Conservation (phyloP, 2,113 vertebrate species). For the Bujurquina vittata region DNA sequence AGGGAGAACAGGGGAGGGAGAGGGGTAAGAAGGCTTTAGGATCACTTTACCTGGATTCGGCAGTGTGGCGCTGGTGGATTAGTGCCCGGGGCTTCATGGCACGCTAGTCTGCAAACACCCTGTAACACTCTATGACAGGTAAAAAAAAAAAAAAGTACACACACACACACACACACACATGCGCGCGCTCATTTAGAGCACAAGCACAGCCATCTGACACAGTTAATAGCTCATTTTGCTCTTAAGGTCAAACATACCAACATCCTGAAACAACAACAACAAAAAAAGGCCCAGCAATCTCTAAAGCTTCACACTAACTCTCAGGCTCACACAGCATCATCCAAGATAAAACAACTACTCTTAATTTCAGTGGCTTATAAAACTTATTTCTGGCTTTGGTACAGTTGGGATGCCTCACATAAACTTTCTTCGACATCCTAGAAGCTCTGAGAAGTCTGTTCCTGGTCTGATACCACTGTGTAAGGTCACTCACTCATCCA, state of each 20-base stretch:
- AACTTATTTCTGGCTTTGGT: constrained; percentile 65
- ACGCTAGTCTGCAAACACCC: constrained; percentile 78
- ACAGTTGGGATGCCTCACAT: constrained; percentile 56
- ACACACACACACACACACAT: background rate
- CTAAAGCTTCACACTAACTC: constrained; percentile 15
- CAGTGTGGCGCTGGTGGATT: constrained; percentile 82
- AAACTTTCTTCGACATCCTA: constrained; percentile 71
- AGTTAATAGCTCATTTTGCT: background rate
- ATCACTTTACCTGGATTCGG: constrained; percentile 85
- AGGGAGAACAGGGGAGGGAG: constrained; percentile 72
- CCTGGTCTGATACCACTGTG: constrained; percentile 73
- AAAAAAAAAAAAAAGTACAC: constrained; percentile 17
- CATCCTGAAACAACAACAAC: background rate
- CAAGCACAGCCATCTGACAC: constrained; percentile 42
- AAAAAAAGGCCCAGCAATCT: constrained; percentile 21
- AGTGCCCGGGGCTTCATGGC: constrained; percentile 75
- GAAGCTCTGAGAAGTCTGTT: constrained; percentile 75
- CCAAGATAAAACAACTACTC: constrained; percentile 65
- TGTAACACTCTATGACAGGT: constrained; percentile 59
- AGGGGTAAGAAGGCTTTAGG: constrained; percentile 79
- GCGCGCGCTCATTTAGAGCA: constrained; percentile 39
- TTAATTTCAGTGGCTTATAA: constrained; percentile 54
- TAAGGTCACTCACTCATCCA: constrained; percentile 81
- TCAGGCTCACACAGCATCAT: background rate
- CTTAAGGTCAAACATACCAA: background rate